Base-by-base conservation (phyloP, 1,140 invertebrate species). In the Marisa cornuarietis region DNA sequence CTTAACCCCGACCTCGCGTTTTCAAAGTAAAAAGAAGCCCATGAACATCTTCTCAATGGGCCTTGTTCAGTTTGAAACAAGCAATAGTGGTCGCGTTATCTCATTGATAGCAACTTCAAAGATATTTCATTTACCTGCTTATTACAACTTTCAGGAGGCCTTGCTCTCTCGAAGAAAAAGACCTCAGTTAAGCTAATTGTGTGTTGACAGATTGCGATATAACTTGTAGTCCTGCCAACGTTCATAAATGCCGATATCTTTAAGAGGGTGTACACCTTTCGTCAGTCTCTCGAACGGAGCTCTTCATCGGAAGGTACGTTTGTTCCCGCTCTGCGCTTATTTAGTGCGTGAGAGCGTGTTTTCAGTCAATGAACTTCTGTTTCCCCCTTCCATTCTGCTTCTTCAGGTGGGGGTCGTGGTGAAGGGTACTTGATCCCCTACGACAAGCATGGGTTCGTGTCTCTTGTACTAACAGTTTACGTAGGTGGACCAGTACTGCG, bases 91-190 rank as follows among this genome's bases (percentile, higher is more conserved):
- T n/a, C 26, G 58, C 62, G 61, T 62, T 61, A 62, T 75, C 72
- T 75, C 54, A 75, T 75, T 75, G 72, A 75, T 75, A 61, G 72
- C 54, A 61, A 6, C 62, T 31, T 75, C 51, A 75, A 75, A 62
- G 72, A 75, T 2, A 75, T 14, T 61, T 61, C 31, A 54, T 75
- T 75, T 18, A 54, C 58, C 72, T 75, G 72, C 52, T 75, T 75
- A 75, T 75, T 75, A 75, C 54, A 58, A 58, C 54, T 58, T 11
- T 58, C 16, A 11, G 16, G 54, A 18, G 16, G 54, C 54, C 16
- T 14, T 8, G 16, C 54, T 58, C 11, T 58, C 11, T 58, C 11
- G 54, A 18, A 3, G 54, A 58, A 58, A 11, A 18, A 18, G 11
- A 0, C 54, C 54, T 58, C 54, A 58, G 54, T 58, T 58, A 58